Evolutionary conservation across 2,888 invertebrate genomes (phyloP), one percentile per base, ranked within the genome.

Genomic region (Tryphoninae sp.): DNA sequence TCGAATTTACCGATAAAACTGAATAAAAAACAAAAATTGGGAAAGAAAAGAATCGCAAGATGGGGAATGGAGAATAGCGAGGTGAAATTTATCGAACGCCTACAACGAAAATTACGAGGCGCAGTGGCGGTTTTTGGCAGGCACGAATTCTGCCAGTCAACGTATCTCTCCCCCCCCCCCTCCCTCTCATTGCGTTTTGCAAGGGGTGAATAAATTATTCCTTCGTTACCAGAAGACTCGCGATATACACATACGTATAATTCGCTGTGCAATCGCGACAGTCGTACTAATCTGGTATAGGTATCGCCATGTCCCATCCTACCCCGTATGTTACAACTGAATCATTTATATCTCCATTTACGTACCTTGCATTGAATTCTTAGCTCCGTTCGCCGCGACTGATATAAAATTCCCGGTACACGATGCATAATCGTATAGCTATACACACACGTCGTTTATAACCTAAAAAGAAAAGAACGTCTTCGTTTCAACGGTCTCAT

Each of bases 161-260:
- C 42, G 6, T 16, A 53, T 65, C 53, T 55, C 40, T 61, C 58
- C 45, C 68, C 67, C 69, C 40, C 59, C 65, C 53, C 33, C 49
- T 49, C 58, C 68, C 51, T 68, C 73, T 51, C 51, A 23, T 49
- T 45, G 59, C 40, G 64, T 80, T 74, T 67, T 73, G 49, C 74
- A 71, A 73, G 62, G 81, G 83, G 83, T 79, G 81, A 81, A 83
- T 83, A 81, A 81, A 81, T 81, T 81, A 78, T 58, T 40, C 67
- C 74, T 77, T 75, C 77, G 77, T 78, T 80, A 78, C 78, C 78
- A 59, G 62, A 53, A 49, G 22, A 22, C 69, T 65, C 78, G 51
- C 61, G 16, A 49, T 26, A 33, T 72, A 51, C 22, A 62, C 16
- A 19, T 62, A 19, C 61, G 19, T 55, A 42, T 51, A 19, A 65